These are phyloP conservation scores for Himantopus leucocephalus DNA, from an alignment of 2,113 vertebrate species.

Conservation along the genomic window DNA sequence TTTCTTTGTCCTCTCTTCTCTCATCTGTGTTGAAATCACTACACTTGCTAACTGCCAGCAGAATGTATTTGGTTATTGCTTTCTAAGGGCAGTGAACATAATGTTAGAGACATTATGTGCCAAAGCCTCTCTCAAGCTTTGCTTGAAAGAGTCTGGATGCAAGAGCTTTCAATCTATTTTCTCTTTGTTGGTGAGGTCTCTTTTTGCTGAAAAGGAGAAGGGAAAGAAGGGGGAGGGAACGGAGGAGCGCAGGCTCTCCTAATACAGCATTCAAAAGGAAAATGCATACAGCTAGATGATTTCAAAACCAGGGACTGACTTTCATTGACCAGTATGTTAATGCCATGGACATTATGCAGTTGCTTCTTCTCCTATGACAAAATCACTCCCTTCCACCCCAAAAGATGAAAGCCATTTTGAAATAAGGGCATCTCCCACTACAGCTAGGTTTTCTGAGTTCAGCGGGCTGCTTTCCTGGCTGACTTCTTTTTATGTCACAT, in stretches of 20 bases:
- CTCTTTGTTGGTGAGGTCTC: conserved; percentile 48
- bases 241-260: not conserved
- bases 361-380: not conserved
- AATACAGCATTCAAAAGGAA: conserved; percentile 36
- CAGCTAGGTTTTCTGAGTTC: not conserved
- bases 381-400: not conserved
- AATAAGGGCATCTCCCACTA: not conserved
- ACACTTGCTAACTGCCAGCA: conserved; percentile 62
- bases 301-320: not conserved
- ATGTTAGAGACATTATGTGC: conserved; percentile 48
- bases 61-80: conserved; percentile 63
- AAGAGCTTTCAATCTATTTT: conserved; percentile 50
- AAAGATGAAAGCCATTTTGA: not conserved
- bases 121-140: conserved; percentile 57
- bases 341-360: not conserved
- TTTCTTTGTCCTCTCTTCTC: conserved; percentile 53
- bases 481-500: conserved; percentile 33
- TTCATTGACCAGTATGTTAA: not conserved
- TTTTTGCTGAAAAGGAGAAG: conserved; percentile 48
- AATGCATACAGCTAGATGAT: not conserved
- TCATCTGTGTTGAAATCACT: conserved; percentile 61
- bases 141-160: conserved; percentile 52
- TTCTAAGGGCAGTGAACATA: conserved; percentile 64
- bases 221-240: not conserved
- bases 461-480: conserved; percentile 2